A percentile compares a stretch with the other conserved stretches of the same genome.
phyloP scores from a whole-genome alignment of 1,140 invertebrate genomes.

The Tetranychus cinnabarinus region DNA sequence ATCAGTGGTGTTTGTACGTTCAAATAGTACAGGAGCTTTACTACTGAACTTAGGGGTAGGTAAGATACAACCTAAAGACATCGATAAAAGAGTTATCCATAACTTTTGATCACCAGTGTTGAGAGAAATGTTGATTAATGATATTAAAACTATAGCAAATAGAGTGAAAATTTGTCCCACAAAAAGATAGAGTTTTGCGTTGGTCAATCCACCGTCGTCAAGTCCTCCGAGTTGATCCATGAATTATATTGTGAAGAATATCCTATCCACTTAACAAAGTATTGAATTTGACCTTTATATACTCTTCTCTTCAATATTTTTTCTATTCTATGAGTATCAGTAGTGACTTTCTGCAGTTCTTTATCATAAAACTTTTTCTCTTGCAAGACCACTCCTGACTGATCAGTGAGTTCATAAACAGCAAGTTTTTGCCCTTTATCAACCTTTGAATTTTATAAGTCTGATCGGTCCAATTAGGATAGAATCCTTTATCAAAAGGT shows the following conservation, averaged over 20 bases:
- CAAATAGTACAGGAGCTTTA: neutral
- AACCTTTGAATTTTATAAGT: neutral
- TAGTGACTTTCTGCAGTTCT: neutral
- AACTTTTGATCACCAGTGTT: neutral
- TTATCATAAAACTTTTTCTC: neutral
- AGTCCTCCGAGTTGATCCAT: slow-evolving; percentile 26
- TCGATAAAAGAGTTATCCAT: neutral
- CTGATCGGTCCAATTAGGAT: neutral
- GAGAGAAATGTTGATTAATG: neutral
- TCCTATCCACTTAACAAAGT: slow-evolving; percentile 64
- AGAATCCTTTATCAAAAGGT: neutral
- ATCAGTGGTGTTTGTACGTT: neutral
- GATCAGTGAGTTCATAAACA: too few species aligned
- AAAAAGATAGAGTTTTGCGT: neutral
- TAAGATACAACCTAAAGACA: neutral
- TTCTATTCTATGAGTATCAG: slow-evolving; percentile 3
- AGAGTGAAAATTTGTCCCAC: neutral
- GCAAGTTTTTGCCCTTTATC: too few species aligned
- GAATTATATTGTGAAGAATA: slow-evolving; percentile 44
- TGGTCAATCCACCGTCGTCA: neutral
- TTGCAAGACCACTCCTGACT: too few species aligned
- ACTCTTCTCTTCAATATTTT: neutral
- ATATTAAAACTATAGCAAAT: neutral
- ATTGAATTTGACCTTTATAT: slow-evolving; percentile 26
- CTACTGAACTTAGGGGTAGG: neutral